Evolutionary conservation across 2,113 vertebrate genomes (phyloP).

Genomic region (Labrus mixtus): DNA sequence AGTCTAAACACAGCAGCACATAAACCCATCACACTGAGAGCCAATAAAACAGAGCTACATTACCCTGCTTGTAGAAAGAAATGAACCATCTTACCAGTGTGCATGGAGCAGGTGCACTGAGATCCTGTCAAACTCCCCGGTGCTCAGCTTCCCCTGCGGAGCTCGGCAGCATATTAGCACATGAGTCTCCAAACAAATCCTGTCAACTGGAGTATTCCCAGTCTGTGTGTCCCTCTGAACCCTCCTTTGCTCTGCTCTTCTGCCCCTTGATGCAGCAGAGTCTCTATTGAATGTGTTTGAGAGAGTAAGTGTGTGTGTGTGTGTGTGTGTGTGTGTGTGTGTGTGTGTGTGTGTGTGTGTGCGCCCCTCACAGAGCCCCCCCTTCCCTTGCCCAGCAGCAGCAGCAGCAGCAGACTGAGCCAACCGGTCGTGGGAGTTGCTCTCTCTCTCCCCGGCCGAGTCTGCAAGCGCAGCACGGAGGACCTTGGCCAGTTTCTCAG

Average conservation of each 20-base stretch:
- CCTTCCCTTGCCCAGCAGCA: slow-evolving; percentile 10
- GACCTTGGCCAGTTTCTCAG: slow-evolving; percentile 82
- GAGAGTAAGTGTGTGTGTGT: slow-evolving; percentile 5
- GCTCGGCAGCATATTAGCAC: slow-evolving; percentile 70
- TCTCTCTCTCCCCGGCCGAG: slow-evolving; percentile 58
- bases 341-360: slow-evolving; percentile 24
- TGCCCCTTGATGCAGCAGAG: slow-evolving; percentile 66
- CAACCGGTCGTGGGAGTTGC: slow-evolving; percentile 70
- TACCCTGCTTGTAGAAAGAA: slow-evolving; percentile 9
- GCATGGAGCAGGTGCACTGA: slow-evolving; percentile 74
- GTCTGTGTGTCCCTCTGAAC: slow-evolving; percentile 35
- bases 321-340: slow-evolving; percentile 31
- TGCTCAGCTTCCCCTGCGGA: slow-evolving; percentile 60
- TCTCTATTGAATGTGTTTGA: slow-evolving; percentile 40
- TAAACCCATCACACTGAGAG: neutral
- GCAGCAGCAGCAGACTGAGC: slow-evolving; percentile 55
- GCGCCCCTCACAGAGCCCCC: slow-evolving; percentile 45
- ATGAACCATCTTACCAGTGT: slow-evolving; percentile 72
- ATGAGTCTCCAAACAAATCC: slow-evolving; percentile 45
- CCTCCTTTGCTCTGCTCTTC: slow-evolving; percentile 58
- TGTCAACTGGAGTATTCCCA: slow-evolving; percentile 65
- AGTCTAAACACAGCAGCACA: slow-evolving; percentile 17
- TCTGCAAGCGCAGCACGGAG: slow-evolving; percentile 76
- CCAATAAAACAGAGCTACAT: neutral
- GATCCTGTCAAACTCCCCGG: slow-evolving; percentile 69